Percentiles rank a stretch among this genome's conserved stretches.
phyloP scores from a whole-genome alignment of 2,797 vertebrate species.

The Lacerta viridis region DNA sequence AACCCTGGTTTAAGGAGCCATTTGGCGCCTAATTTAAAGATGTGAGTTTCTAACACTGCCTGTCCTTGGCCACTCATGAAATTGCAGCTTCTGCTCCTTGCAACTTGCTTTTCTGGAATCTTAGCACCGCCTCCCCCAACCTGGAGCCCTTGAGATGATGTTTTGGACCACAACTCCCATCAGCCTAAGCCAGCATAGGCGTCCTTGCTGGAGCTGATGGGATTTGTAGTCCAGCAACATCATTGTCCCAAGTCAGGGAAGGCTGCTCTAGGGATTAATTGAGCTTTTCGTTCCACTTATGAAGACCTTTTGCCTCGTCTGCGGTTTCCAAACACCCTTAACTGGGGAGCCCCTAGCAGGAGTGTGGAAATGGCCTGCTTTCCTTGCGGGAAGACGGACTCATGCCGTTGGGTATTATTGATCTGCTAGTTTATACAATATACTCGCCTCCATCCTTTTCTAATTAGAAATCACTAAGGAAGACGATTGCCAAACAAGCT shows the following conservation, averaged over 20 bases:
- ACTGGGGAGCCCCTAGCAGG: neutral
- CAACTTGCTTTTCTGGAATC: neutral
- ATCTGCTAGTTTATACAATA: conserved; percentile 24
- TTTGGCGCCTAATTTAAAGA: neutral
- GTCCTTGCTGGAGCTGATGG: too few relatives aligned
- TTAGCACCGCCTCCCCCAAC: neutral
- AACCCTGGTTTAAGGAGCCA: too few relatives aligned
- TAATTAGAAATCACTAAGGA: neutral
- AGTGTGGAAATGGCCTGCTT: neutral
- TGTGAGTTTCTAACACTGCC: too few relatives aligned
- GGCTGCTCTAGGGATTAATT: too few relatives aligned
- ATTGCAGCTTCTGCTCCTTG: too few relatives aligned
- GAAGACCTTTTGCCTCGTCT: neutral
- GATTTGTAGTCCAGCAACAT: too few relatives aligned
- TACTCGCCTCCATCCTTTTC: conserved; percentile 22
- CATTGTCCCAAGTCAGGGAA: too few relatives aligned
- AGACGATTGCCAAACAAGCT: conserved; percentile 21
- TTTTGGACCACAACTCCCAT: neutral
- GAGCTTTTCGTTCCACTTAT: neutral
- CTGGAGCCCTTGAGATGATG: neutral
- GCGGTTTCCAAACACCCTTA: neutral
- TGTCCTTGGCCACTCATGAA: too few relatives aligned
- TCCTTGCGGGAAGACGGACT: conserved; percentile 27
- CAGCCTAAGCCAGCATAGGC: neutral
- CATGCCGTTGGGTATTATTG: neutral